phyloP scores from a whole-genome alignment of 2,797 vertebrate genomes.

The Lepilemur ruficaudatus region DNA sequence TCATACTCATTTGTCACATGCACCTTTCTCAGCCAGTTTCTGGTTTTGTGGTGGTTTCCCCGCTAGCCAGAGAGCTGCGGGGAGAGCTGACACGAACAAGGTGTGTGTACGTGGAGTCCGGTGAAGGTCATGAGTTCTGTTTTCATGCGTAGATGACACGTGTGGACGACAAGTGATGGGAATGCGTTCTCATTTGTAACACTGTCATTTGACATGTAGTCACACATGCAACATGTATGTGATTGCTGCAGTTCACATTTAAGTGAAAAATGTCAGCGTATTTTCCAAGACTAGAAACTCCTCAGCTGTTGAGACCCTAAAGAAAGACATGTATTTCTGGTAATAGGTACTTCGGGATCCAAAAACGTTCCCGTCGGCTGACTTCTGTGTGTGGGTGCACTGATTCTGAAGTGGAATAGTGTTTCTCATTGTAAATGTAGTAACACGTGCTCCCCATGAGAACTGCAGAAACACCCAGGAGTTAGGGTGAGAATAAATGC shows the following conservation, averaged over 20 bases:
- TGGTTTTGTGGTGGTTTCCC: not conserved
- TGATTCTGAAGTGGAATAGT: not conserved
- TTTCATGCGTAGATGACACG: fast-evolving
- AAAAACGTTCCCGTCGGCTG: no score
- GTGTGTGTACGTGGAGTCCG: fast-evolving
- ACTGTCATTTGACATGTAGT: fast-evolving
- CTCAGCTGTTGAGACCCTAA: not conserved
- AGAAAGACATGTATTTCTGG: not conserved
- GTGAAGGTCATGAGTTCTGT: no score
- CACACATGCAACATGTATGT: fast-evolving
- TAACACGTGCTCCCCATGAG: not conserved
- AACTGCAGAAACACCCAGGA: fast-evolving
- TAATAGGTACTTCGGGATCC: no score
- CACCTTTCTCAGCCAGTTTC: not conserved
- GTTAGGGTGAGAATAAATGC: no score
- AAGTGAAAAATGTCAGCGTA: not conserved
- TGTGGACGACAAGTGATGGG: no score
- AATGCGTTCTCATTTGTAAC: fast-evolving
- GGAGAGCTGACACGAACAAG: no score
- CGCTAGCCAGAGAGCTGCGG: not conserved
- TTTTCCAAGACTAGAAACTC: not conserved
- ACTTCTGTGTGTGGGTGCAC: fast-evolving
- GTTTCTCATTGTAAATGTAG: no score
- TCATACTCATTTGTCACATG: not conserved
- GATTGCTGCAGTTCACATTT: not conserved